Percentiles rank a stretch among this genome's conserved stretches.
Conservation (phyloP, 1,140 invertebrate genomes). For the Drosophila watanabei region DNA sequence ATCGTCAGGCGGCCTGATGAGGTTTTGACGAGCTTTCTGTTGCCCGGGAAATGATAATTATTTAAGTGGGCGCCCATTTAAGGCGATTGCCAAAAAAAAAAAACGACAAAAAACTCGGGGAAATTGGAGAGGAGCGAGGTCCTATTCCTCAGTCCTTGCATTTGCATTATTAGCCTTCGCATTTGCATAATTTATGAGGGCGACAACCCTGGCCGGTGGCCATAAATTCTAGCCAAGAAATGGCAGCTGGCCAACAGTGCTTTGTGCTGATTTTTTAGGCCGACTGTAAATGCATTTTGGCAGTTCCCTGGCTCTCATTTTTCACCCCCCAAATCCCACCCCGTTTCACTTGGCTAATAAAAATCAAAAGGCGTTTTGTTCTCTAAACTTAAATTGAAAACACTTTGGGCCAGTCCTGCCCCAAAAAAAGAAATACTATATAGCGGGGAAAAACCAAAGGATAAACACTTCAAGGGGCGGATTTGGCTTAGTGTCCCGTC, state of each 20-base stretch:
- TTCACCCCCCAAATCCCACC: not conserved
- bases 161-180: conserved; percentile 66
- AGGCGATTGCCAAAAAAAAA: conserved; percentile 55
- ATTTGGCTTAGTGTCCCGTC: conserved; percentile 69
- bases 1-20: conserved; percentile 68
- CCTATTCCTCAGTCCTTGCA: conserved; percentile 9
- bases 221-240: conserved; percentile 60
- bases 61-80: conserved; percentile 78
- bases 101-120: conserved; percentile 5
- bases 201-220: conserved; percentile 67
- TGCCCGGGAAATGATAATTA: conserved; percentile 81
- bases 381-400: conserved; percentile 84
- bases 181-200: conserved; percentile 81
- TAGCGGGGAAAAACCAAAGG: conserved; percentile 45
- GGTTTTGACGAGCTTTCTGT: conserved; percentile 77
- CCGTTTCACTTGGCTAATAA: conserved; percentile 62
- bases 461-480: conserved; percentile 82
- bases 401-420: conserved; percentile 73
- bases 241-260: conserved; percentile 32
- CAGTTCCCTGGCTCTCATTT: not conserved
- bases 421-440: no score
- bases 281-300: conserved; percentile 55
- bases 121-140: not conserved
- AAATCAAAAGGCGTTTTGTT: conserved; percentile 84
- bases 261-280: no score